Evolutionary conservation across 2,113 vertebrate species (phyloP).

Genomic region (Sinocyclocheilus anshuiensis): DNA sequence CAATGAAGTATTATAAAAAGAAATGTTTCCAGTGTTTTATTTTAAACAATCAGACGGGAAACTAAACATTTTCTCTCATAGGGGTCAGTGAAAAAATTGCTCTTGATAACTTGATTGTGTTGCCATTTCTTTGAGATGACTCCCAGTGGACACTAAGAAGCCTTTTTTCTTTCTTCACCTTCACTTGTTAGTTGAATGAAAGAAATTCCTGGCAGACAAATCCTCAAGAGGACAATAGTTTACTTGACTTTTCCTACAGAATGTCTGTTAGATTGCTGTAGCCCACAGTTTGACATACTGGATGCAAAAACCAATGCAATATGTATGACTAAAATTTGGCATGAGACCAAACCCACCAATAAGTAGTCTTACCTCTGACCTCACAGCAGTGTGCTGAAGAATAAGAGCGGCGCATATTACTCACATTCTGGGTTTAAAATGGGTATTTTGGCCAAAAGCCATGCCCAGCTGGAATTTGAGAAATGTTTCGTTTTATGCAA

Average conservation of each 20-base stretch:
- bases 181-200: slow-evolving; percentile 11
- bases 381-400: not conserved
- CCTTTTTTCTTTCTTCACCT: slow-evolving; percentile 11
- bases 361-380: not conserved
- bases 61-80: not conserved
- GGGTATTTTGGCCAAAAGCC: not conserved
- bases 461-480: not conserved
- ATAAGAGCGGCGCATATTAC: not conserved
- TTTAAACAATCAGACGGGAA: not conserved
- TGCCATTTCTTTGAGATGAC: not conserved
- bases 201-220: slow-evolving; percentile 3
- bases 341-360: not conserved
- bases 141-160: not conserved
- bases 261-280: not conserved
- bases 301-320: not conserved
- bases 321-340: slow-evolving; percentile 6
- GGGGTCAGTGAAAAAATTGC: slow-evolving; percentile 4
- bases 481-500: not conserved
- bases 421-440: not conserved
- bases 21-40: slow-evolving; percentile 3
- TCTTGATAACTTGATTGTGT: not conserved
- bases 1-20: not conserved
- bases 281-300: no score
- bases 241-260: not conserved
- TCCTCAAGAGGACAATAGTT: not conserved